Conservation (phyloP, 2,113 vertebrate species). For the Rhynchopsitta pachyrhyncha region DNA sequence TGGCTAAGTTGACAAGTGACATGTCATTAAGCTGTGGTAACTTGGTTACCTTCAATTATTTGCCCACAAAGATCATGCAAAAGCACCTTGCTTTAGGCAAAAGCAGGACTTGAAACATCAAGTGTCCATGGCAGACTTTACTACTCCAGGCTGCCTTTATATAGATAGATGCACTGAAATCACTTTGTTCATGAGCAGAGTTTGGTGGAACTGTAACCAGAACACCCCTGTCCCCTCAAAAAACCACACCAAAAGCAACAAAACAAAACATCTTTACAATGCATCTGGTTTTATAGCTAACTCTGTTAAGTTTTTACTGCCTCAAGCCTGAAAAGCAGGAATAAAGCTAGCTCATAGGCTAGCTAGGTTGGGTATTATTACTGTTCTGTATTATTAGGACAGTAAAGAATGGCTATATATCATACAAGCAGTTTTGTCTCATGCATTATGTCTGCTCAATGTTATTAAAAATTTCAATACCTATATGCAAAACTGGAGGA, state of each 20-base stretch:
- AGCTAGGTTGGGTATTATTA: background rate
- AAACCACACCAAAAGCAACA: background rate
- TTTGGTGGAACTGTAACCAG: background rate
- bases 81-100: background rate
- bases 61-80: background rate
- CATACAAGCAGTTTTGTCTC: background rate
- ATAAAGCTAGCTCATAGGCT: background rate
- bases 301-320: background rate
- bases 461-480: background rate
- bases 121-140: background rate
- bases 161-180: background rate
- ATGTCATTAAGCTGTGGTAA: background rate
- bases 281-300: background rate
- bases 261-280: background rate
- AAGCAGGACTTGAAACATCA: background rate
- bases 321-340: background rate
- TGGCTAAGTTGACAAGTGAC: background rate
- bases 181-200: background rate
- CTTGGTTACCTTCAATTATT: slow-evolving; percentile 25
- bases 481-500: background rate
- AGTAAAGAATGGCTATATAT: background rate
- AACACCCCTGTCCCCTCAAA: background rate
- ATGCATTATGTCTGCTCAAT: background rate
- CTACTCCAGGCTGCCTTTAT: background rate
- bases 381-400: background rate